phyloP scores from a whole-genome alignment of 1,140 invertebrate species.

The Lasaia peninsularis region DNA sequence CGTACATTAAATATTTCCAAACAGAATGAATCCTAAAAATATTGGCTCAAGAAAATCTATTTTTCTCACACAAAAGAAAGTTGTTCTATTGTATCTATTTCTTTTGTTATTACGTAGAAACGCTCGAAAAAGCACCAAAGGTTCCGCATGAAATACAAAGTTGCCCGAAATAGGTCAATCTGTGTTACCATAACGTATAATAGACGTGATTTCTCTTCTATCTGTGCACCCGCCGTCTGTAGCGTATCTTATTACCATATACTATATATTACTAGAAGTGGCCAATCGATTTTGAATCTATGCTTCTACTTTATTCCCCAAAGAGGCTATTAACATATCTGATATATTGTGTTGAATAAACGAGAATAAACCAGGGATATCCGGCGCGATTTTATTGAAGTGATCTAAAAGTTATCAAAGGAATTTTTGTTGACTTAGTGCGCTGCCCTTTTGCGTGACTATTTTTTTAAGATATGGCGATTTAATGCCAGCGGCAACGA shows the following conservation, averaged over 20 bases:
- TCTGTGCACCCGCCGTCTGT: slow-evolving; percentile 3
- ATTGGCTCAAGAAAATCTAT: background rate
- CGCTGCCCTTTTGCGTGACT: no score
- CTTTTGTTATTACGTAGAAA: slow-evolving; percentile 10
- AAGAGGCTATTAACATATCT: background rate
- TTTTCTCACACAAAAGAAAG: slow-evolving; percentile 1
- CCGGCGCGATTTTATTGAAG: no score
- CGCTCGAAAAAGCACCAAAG: slow-evolving; percentile 4
- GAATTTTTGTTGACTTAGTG: no score
- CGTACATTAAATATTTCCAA: background rate
- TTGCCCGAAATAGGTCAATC: slow-evolving; percentile 11
- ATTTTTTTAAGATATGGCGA: no score
- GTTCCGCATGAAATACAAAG: slow-evolving; percentile 7
- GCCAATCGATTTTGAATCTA: slow-evolving; percentile 7
- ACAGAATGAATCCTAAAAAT: background rate
- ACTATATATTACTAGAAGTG: slow-evolving; percentile 2
- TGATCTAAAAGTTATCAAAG: no score
- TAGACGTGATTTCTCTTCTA: slow-evolving; percentile 9
- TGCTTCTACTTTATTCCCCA: background rate
- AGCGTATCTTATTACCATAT: slow-evolving; percentile 5
- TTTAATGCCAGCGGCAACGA: no score
- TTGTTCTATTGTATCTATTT: background rate
- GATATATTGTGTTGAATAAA: slow-evolving; percentile 1
- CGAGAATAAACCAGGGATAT: background rate
- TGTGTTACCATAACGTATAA: slow-evolving; percentile 11